Conservation (phyloP, 2,888 invertebrate species). For the Apomyelois bistriatella region DNA sequence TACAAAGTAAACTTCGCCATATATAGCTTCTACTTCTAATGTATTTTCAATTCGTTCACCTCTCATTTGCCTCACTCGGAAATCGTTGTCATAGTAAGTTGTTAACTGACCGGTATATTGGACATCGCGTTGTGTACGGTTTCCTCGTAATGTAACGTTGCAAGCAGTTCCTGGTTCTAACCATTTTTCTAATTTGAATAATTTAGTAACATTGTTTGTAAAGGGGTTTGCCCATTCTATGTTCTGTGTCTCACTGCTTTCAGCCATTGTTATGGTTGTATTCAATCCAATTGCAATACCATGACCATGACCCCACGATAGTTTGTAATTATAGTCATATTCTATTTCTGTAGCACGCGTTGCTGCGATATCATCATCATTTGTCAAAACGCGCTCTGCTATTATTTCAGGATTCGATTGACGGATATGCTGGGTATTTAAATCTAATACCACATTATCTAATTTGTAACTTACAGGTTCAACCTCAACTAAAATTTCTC, state of each 20-base stretch:
- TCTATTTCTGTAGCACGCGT: slow-evolving; percentile 86
- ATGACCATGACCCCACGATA: slow-evolving; percentile 90
- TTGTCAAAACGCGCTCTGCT: slow-evolving; percentile 72
- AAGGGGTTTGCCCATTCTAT: slow-evolving; percentile 86
- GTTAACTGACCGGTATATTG: slow-evolving; percentile 87
- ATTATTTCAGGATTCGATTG: slow-evolving; percentile 73
- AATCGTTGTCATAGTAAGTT: slow-evolving; percentile 83
- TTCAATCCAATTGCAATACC: slow-evolving; percentile 86
- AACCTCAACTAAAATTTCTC: slow-evolving; percentile 89
- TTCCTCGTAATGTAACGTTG: slow-evolving; percentile 88
- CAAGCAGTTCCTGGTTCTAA: slow-evolving; percentile 89
- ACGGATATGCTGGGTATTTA: slow-evolving; percentile 71
- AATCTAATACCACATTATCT: slow-evolving; percentile 81
- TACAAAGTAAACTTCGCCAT: slow-evolving; percentile 88
- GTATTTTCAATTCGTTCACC: slow-evolving; percentile 84
- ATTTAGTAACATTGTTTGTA: slow-evolving; percentile 76
- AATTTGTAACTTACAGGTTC: slow-evolving; percentile 90
- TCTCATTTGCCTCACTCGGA: slow-evolving; percentile 79
- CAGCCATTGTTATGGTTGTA: slow-evolving; percentile 81
- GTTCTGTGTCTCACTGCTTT: slow-evolving; percentile 78
- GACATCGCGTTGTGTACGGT: slow-evolving; percentile 85
- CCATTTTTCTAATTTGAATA: slow-evolving; percentile 81
- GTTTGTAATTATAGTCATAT: slow-evolving; percentile 84
- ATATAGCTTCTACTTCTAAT: slow-evolving; percentile 85
- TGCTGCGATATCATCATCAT: slow-evolving; percentile 77